Evolutionary conservation across 2,888 invertebrate genomes (phyloP).

Genomic region (Drosophila stalkeri): DNA sequence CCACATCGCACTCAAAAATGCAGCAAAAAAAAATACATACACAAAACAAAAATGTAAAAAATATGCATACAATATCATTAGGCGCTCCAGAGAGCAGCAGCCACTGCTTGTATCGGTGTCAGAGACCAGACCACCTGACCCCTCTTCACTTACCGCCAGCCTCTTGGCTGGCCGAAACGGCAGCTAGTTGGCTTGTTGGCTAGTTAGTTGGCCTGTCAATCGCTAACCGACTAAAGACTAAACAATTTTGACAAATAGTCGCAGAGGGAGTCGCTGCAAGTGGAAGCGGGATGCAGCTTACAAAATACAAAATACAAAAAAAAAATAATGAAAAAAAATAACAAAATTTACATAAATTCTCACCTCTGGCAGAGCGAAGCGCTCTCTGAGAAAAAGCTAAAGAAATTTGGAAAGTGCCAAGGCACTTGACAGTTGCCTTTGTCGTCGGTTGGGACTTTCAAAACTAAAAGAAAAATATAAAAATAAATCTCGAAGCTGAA

Average conservation of each 20-base stretch:
- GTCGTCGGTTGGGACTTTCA: constrained; percentile 60
- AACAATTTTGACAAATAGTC: constrained; percentile 84
- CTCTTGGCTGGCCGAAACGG: constrained; percentile 43
- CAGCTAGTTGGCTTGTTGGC: constrained; percentile 48
- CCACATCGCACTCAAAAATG: constrained; percentile 40
- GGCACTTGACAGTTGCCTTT: constrained; percentile 75
- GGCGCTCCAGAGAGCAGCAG: constrained; percentile 26
- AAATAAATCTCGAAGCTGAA: constrained; percentile 28
- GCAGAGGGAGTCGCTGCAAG: constrained; percentile 24
- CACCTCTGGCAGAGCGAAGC: constrained; percentile 44
- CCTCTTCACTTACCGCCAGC: not conserved
- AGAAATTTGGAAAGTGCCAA: constrained; percentile 69
- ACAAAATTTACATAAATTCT: constrained; percentile 74
- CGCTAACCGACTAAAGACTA: constrained; percentile 77
- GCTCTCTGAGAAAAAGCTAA: constrained; percentile 35
- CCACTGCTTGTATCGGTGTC: constrained; percentile 24
- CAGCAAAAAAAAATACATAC: not conserved
- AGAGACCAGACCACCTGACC: constrained; percentile 1
- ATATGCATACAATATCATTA: constrained; percentile 61
- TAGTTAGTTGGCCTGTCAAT: constrained; percentile 80
- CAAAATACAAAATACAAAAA: not conserved
- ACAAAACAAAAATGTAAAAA: constrained; percentile 11
- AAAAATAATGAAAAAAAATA: not conserved
- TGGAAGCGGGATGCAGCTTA: constrained; percentile 7
- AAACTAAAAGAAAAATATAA: constrained; percentile 43